Conservation (phyloP, 2,888 invertebrate genomes). For the Cataglyphis rosenhaueri region DNA sequence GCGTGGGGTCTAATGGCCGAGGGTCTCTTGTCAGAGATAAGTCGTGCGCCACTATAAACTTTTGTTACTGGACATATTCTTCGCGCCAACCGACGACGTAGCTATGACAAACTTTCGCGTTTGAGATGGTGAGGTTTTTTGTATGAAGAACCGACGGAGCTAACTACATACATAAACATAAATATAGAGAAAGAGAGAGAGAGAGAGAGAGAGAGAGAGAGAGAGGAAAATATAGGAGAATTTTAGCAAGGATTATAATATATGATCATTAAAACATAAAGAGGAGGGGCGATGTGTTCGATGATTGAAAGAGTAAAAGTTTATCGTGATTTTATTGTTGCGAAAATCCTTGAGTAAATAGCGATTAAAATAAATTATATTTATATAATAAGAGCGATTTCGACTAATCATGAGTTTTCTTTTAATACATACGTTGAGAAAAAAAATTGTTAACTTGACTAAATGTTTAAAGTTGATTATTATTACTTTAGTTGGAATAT, state of each 20-base stretch:
- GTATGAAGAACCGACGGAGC: slow-evolving; percentile 4
- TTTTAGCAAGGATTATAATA: slow-evolving; percentile 25
- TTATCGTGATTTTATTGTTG: slow-evolving; percentile 26
- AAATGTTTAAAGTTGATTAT: neutral
- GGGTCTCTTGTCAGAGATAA: slow-evolving; percentile 54
- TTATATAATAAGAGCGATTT: neutral
- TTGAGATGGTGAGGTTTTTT: slow-evolving; percentile 5
- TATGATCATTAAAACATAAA: slow-evolving; percentile 32
- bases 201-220: neutral
- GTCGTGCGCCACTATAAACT: slow-evolving; percentile 32
- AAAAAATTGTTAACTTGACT: neutral
- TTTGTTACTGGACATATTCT: slow-evolving; percentile 43
- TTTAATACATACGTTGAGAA: neutral
- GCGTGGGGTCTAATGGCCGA: slow-evolving; percentile 53
- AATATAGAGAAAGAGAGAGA: neutral
- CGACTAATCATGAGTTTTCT: neutral
- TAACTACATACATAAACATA: neutral
- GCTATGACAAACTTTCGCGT: slow-evolving; percentile 51
- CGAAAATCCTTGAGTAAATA: slow-evolving; percentile 20
- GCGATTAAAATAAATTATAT: neutral
- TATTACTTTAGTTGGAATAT: neutral
- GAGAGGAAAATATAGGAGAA: neutral
- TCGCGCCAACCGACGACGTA: slow-evolving; percentile 44
- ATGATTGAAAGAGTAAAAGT: slow-evolving; percentile 39
- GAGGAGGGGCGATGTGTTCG: slow-evolving; percentile 22